Evolutionary conservation across 2,888 invertebrate species (phyloP), one percentile per base, ranked within the genome.

Genomic region (Plebejus argus): DNA sequence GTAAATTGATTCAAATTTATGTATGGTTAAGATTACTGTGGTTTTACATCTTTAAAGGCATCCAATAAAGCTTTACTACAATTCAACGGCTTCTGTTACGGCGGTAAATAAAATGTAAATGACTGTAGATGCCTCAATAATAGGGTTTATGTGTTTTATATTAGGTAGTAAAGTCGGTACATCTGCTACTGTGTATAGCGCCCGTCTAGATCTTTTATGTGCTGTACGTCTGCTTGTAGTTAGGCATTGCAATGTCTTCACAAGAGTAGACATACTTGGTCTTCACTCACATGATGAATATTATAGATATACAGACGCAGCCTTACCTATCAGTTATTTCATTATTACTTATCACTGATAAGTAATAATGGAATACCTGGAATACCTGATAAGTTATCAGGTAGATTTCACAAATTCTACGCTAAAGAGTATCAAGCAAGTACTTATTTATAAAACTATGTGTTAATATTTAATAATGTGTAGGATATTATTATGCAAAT

Each of bases 91-190:
- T 49, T 49, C 49, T 49, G 15, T 66, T 15, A 33, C 2, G 28
- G 15, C 66, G 28, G 66, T 66, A 23, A 66, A 66, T 66, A 66
- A 66, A 66, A 66, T 66, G 28, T 66, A 66, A 66, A 66, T 33
- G 15, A 66, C 66, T 66, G 66, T 66, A 66, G 28, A 28, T 66
- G 28, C 15, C 66, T 28, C 66, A 28, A 66, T 66, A 66, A 66
- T 33, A 66, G 28, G 28, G 66, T 66, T 66, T 66, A 66, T 66
- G 66, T 66, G 28, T 33, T 66, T 66, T 33, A 66, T 66, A 66
- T 66, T 33, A 66, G 66, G 15, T 66, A 66, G 66, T 66, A 66
- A 66, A 66, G 66, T 66, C 33, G 66, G 0, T 33, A 66, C 66
- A 66, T 66, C 66, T 66, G 66, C 28, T 66, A 33, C 66, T 33